phyloP scores from a whole-genome alignment of 2,113 vertebrate genomes.

The Cottus gobio region DNA sequence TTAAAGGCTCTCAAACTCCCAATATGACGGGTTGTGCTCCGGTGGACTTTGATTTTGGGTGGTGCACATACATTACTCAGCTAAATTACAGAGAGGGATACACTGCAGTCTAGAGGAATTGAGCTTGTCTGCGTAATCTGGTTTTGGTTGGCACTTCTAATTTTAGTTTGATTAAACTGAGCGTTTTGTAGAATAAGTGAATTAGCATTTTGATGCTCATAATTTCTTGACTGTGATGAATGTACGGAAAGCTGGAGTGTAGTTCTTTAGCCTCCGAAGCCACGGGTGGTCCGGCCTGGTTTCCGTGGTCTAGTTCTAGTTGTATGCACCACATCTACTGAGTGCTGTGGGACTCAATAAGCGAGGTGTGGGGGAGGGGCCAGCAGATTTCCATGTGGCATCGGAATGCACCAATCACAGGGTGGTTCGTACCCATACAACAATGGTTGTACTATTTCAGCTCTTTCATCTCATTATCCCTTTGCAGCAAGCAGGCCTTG shows the following conservation, averaged over 20 bases:
- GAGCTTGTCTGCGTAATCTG: not conserved
- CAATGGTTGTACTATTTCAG: constrained; percentile 78
- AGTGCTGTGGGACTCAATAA: constrained; percentile 33
- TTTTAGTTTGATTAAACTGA: constrained; percentile 9
- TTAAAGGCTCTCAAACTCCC: constrained; percentile 37
- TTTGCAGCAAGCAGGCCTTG: constrained; percentile 61
- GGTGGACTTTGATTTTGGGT: constrained; percentile 44
- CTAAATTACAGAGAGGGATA: constrained; percentile 17
- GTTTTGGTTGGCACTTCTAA: not conserved
- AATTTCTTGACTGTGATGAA: not conserved
- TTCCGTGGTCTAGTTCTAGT: constrained; percentile 34
- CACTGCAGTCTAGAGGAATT: constrained; percentile 2
- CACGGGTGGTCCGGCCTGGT: constrained; percentile 24
- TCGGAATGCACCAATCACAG: constrained; percentile 77
- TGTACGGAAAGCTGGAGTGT: not conserved
- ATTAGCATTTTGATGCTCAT: not conserved
- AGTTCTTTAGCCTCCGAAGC: not conserved
- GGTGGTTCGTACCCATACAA: constrained; percentile 55
- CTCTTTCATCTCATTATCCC: constrained; percentile 73
- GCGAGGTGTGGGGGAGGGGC: constrained; percentile 64
- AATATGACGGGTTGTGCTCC: constrained; percentile 8
- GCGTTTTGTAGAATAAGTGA: not conserved
- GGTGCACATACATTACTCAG: not conserved
- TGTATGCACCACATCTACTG: constrained; percentile 36
- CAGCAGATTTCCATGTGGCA: constrained; percentile 63